Evolutionary conservation across 92 coral and sea anemone genomes (phyloP).

Genomic region (Epizoanthus rinbou): DNA sequence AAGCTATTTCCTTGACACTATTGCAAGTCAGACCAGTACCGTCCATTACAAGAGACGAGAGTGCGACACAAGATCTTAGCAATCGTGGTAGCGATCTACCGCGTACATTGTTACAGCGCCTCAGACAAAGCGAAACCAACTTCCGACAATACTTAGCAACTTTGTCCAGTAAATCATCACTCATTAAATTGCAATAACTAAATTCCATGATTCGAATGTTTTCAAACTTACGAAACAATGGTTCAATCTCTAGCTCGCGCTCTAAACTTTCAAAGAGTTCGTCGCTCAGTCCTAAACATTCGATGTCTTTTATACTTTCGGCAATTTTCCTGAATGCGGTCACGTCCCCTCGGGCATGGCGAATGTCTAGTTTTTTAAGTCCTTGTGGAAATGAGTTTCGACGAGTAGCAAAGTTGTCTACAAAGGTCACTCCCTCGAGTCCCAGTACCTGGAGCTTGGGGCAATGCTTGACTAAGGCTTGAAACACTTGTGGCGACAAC

Average conservation of each 20-base stretch:
- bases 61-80: slow-evolving; percentile 59
- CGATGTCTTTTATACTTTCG: slow-evolving; percentile 49
- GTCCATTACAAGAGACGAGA: slow-evolving; percentile 86
- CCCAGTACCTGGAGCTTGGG: slow-evolving; percentile 69
- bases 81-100: slow-evolving; percentile 68
- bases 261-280: slow-evolving; percentile 63
- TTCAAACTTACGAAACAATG: slow-evolving; percentile 54
- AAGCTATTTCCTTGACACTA: slow-evolving; percentile 53
- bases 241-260: slow-evolving; percentile 39
- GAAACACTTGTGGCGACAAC: slow-evolving; percentile 76
- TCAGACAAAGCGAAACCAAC: slow-evolving; percentile 70
- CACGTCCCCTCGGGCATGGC: slow-evolving; percentile 80
- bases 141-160: slow-evolving; percentile 60
- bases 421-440: slow-evolving; percentile 71
- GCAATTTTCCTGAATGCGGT: slow-evolving; percentile 76
- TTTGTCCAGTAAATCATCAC: slow-evolving; percentile 61
- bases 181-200: slow-evolving; percentile 77
- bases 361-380: slow-evolving; percentile 74
- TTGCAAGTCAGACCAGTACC: slow-evolving; percentile 75
- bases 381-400: slow-evolving; percentile 72
- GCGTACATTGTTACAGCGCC: slow-evolving; percentile 71
- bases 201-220: slow-evolving; percentile 75
- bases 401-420: slow-evolving; percentile 59
- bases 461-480: slow-evolving; percentile 67
- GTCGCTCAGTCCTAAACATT: slow-evolving; percentile 77